Conservation (phyloP, 2,888 invertebrate species). For the Abrostola triplasia region DNA sequence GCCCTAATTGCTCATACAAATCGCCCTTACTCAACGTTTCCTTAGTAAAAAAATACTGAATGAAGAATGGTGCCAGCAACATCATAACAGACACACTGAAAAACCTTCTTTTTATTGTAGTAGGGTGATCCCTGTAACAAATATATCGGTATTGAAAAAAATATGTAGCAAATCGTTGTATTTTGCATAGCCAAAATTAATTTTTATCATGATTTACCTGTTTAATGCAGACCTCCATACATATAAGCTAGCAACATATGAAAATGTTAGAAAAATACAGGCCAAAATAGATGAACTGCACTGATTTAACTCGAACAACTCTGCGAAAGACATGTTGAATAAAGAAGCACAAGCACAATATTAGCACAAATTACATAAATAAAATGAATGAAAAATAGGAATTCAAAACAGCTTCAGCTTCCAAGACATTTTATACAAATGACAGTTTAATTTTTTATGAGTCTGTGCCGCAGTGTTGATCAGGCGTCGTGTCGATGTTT, state of each 20-base stretch:
- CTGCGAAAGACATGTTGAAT: conserved; percentile 38
- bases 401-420: conserved; percentile 19
- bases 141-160: conserved; percentile 1
- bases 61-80: conserved; percentile 93
- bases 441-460: neutral
- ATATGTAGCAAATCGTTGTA: conserved; percentile 2
- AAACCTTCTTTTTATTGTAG: conserved; percentile 95
- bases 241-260: conserved; percentile 96
- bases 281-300: conserved; percentile 91
- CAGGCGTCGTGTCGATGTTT: neutral
- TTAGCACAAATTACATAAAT: conserved; percentile 24
- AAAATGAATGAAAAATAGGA: conserved; percentile 12
- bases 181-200: neutral
- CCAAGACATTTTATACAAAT: neutral
- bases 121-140: conserved; percentile 94
- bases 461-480: neutral
- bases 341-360: conserved; percentile 33
- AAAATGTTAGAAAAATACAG: conserved; percentile 92
- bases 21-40: conserved; percentile 89
- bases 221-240: conserved; percentile 93
- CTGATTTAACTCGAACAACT: conserved; percentile 66
- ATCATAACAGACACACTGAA: conserved; percentile 95
- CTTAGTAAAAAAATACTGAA: conserved; percentile 91
- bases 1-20: conserved; percentile 92
- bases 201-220: conserved; percentile 86